These are phyloP conservation scores for Dromaius novaehollandiae DNA, from an alignment of 2,113 vertebrate species.

Conservation along the genomic window DNA sequence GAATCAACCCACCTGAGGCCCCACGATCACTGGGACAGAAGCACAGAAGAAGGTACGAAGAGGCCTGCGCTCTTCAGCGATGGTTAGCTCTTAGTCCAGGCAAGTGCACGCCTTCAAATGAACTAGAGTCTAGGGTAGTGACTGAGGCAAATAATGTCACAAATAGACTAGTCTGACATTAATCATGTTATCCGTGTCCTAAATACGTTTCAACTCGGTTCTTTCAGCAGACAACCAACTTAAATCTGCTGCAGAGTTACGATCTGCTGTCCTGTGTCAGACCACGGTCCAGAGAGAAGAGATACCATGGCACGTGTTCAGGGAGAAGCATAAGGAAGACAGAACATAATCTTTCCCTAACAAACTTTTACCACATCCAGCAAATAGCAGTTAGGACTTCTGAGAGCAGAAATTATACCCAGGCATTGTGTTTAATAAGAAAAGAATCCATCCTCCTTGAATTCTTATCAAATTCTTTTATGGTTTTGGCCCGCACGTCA, in stretches of 20 bases:
- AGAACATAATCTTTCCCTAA: not conserved
- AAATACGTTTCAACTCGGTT: accelerated
- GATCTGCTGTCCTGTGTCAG: not conserved
- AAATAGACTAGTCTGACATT: not conserved
- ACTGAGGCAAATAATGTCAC: accelerated
- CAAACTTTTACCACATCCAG: no score
- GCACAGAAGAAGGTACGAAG: no score
- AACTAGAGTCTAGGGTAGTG: no score
- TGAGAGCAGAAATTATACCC: not conserved
- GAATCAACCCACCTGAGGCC: not conserved
- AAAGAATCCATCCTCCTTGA: not conserved
- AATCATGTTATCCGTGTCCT: not conserved
- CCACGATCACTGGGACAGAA: accelerated
- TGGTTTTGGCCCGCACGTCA: not conserved
- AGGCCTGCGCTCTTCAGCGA: accelerated
- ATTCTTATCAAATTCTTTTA: no score
- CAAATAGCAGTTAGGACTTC: not conserved
- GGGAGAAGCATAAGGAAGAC: not conserved
- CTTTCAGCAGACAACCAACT: no score
- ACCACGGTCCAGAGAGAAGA: not conserved
- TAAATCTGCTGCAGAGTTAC: not conserved
- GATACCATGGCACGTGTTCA: not conserved
- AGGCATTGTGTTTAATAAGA: not conserved
- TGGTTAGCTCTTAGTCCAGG: accelerated
- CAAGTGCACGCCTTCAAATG: accelerated